A percentile compares a stretch with the other conserved stretches of the same genome.
Conservation (phyloP, 2,888 invertebrate species). For the Antheraea assamensis region DNA sequence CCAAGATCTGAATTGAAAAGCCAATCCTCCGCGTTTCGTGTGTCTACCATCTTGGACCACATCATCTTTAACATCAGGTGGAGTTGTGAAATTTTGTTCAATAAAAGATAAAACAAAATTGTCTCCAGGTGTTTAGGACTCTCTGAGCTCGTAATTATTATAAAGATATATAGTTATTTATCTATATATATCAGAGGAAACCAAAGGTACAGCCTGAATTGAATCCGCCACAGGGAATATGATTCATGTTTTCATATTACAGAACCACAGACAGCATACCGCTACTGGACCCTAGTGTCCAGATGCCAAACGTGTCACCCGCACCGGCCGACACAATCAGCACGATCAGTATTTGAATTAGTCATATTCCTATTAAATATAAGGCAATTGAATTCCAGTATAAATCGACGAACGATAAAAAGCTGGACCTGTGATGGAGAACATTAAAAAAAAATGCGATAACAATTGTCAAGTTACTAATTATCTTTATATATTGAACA, state of each 20-base stretch:
- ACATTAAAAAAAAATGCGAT: not conserved
- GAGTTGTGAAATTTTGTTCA: too few relatives aligned
- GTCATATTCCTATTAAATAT: not conserved
- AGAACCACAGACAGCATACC: constrained; percentile 78
- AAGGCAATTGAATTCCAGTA: not conserved
- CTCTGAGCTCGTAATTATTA: too few relatives aligned
- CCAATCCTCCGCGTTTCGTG: too few relatives aligned
- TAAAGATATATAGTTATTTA: too few relatives aligned
- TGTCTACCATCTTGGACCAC: too few relatives aligned
- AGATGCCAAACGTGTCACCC: constrained; percentile 66
- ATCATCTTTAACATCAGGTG: too few relatives aligned
- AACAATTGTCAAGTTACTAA: not conserved
- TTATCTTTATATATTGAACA: not conserved
- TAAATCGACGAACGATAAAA: not conserved
- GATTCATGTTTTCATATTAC: constrained; percentile 26
- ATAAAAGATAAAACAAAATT: too few relatives aligned
- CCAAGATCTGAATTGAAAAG: too few relatives aligned
- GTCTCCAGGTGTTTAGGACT: too few relatives aligned
- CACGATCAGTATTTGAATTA: constrained; percentile 74
- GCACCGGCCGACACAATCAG: constrained; percentile 77
- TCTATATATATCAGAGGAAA: too few relatives aligned
- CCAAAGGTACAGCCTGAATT: too few relatives aligned
- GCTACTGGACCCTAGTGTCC: constrained; percentile 68
- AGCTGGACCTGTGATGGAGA: not conserved
- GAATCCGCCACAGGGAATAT: too few relatives aligned